Percentiles rank a stretch among this genome's conserved stretches.
Conservation (phyloP, 2,113 vertebrate species). For the Grus americana region DNA sequence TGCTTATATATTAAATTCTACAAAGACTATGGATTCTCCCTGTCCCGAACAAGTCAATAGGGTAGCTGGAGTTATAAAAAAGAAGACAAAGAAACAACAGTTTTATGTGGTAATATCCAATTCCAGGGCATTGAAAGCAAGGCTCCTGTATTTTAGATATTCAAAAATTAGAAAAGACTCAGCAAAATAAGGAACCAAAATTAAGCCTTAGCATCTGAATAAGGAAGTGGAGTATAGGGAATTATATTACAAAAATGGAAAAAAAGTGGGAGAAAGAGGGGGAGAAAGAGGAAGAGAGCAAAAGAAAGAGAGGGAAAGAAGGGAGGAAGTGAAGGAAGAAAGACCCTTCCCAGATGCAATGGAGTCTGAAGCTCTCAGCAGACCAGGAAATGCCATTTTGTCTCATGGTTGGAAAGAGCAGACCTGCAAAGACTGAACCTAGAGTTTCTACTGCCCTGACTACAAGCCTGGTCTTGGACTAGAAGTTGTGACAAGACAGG, state of each 20-base stretch:
- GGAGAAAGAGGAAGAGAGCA: neutral
- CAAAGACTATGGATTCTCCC: neutral
- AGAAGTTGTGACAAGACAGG: neutral
- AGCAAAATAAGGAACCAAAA: neutral
- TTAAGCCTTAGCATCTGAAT: neutral
- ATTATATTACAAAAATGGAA: neutral
- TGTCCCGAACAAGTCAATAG: neutral
- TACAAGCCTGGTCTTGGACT: neutral
- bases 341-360: neutral
- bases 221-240: neutral
- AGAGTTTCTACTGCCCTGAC: neutral
- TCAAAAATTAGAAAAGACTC: neutral
- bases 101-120: neutral
- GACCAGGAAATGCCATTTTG: neutral
- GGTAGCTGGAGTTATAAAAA: neutral
- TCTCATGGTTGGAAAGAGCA: neutral
- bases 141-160: neutral
- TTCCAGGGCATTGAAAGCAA: neutral
- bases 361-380: neutral
- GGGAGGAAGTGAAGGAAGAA: neutral
- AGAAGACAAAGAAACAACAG: neutral
- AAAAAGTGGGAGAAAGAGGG: neutral
- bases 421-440: neutral
- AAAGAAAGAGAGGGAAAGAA: neutral
- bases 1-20: neutral